Evolutionary conservation across 2,113 vertebrate genomes (phyloP).

Genomic region (Microtus oregoni): DNA sequence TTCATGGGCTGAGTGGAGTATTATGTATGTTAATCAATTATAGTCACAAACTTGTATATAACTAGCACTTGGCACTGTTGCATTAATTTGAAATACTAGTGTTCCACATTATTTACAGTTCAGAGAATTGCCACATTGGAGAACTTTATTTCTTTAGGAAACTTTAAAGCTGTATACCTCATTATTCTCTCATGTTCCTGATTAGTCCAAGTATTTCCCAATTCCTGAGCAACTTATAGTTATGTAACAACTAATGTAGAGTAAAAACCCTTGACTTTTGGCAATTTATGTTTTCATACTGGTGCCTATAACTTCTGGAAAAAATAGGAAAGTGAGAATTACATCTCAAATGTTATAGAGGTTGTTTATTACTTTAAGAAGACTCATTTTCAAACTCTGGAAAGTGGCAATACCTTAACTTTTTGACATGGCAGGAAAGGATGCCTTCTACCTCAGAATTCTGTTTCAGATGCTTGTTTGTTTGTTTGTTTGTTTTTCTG

Average conservation of each 20-base stretch:
- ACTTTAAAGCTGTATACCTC: background rate
- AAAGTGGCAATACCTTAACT: background rate
- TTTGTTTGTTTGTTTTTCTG: no score
- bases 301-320: background rate
- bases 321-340: background rate
- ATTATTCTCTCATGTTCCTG: background rate
- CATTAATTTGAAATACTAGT: background rate
- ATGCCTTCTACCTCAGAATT: background rate
- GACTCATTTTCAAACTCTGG: background rate
- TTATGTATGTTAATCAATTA: background rate
- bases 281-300: slow-evolving; percentile 32
- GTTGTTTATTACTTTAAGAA: slow-evolving; percentile 41
- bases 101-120: background rate
- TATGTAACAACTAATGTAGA: slow-evolving; percentile 20
- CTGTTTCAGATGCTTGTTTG: background rate
- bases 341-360: background rate
- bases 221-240: background rate
- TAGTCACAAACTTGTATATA: background rate
- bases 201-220: background rate
- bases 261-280: background rate
- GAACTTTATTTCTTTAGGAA: slow-evolving; percentile 3
- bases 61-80: background rate
- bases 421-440: slow-evolving; percentile 2
- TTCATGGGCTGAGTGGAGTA: background rate
- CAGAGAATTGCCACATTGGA: background rate